Evolutionary conservation across 2,797 vertebrate species (phyloP).

Genomic region (Lerista edwardsae): DNA sequence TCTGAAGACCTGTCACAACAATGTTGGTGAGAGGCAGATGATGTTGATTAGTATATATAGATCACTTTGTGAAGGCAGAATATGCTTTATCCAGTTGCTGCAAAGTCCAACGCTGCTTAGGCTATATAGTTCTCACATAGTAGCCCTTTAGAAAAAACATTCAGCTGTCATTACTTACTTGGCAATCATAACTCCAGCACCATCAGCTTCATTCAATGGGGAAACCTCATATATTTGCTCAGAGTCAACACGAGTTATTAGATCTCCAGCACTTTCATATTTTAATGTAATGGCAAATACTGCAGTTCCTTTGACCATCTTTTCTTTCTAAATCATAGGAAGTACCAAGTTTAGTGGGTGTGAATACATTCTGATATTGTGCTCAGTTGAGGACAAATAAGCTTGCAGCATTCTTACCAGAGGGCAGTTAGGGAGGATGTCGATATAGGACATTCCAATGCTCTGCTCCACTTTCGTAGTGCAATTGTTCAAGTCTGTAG

Average conservation of each 20-base stretch:
- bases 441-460: conserved; percentile 76
- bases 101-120: neutral
- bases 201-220: conserved; percentile 81
- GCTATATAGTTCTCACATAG: fast-evolving
- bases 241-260: conserved; percentile 78
- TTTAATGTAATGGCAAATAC: conserved; percentile 82
- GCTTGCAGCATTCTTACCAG: conserved; percentile 71
- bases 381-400: neutral
- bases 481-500: conserved; percentile 82
- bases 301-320: conserved; percentile 74
- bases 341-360: neutral
- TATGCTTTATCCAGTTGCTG: neutral
- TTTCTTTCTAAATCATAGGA: conserved; percentile 75
- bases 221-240: conserved; percentile 82
- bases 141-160: neutral
- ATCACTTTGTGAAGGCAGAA: too few species aligned
- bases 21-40: too few species aligned
- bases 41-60: too few species aligned
- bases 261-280: conserved; percentile 61
- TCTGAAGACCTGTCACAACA: too few species aligned
- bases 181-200: conserved; percentile 70
- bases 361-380: fast-evolving
- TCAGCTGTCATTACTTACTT: conserved; percentile 57
- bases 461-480: conserved; percentile 75
- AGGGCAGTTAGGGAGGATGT: conserved; percentile 69